Evolutionary conservation across 2,113 vertebrate genomes (phyloP), one percentile per base, ranked within the genome.

Genomic region (Zosterops borbonicus): DNA sequence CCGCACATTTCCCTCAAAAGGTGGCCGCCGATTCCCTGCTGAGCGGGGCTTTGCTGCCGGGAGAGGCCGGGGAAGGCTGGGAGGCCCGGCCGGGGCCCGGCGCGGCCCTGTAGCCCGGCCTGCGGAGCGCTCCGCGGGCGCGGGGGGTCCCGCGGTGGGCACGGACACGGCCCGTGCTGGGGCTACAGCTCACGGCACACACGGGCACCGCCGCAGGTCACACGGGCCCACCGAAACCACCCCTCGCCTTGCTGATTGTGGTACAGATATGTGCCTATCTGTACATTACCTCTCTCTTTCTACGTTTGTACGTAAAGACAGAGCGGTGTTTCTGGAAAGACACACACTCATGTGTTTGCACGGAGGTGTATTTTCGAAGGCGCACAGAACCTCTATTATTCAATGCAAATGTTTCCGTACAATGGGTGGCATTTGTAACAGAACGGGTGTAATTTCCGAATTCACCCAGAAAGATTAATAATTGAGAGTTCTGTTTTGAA

Each of bases 71-170:
- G 39, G 29, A 64, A 21, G 1, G 22, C 42, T 7, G 76, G 28
- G 84, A 91, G 80, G 90, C 92, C 79, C 81, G 62, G 56, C 24
- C 44, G 44, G 88, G 90, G 74, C 83, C 89, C 75, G 23, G 55
- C 39, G 44, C 47, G n/a, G 37, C 37, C 29, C 49, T 29, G 14
- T 69, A 77, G 42, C n/a, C 37, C 23, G 37, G 62, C 80, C 76
- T n/a, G 71, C 11, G 14, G 42, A 67, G 37, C 37, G 37, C 37
- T 24, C 75, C 39, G 47, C 70, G 58, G 85, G 52, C 19, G 67
- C 25, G 4, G 55, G 18, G 18, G 9, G 14, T 52, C 20, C 58
- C 41, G 19, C 1, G 55, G 41, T 11, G 59, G 37, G 53, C 47
- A 75, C 11, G 17, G 35, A 17, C 33, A 3, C 2, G 0, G 44